phyloP scores from a whole-genome alignment of 2,113 vertebrate species.

The Pygoscelis antarcticus region DNA sequence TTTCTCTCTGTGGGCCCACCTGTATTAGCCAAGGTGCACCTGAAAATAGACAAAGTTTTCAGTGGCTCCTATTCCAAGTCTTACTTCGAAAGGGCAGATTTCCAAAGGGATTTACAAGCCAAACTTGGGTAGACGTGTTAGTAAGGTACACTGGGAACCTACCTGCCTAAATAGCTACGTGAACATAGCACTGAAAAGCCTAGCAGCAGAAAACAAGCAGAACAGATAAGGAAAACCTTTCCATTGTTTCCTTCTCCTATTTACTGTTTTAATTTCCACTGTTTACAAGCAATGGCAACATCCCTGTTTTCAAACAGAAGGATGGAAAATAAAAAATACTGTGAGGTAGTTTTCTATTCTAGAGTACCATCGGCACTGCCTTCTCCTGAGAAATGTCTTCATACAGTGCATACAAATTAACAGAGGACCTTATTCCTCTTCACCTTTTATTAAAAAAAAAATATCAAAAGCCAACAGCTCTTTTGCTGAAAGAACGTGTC shows the following conservation, averaged over 20 bases:
- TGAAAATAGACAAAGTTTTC: background rate
- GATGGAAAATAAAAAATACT: background rate
- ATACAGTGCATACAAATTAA: background rate
- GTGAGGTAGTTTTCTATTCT: background rate
- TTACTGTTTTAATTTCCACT: background rate
- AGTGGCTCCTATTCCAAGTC: background rate
- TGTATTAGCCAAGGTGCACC: background rate
- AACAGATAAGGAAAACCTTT: background rate
- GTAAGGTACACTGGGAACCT: background rate
- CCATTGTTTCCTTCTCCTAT: background rate
- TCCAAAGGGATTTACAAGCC: background rate
- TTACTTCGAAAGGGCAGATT: background rate
- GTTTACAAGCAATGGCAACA: background rate
- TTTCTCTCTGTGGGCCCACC: background rate
- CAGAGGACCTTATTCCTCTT: background rate
- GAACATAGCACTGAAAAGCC: background rate
- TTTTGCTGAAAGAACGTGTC: conserved; percentile 34
- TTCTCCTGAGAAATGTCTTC: background rate
- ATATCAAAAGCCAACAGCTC: background rate
- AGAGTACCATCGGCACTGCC: background rate
- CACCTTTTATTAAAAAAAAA: background rate
- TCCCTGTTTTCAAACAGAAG: background rate
- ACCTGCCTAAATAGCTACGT: background rate
- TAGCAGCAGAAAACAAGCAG: background rate
- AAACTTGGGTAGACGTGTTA: background rate